A percentile compares a stretch with the other conserved stretches of the same genome.
Evolutionary conservation across 2,797 vertebrate species (phyloP).

Genomic region (Melopsittacus undulatus): DNA sequence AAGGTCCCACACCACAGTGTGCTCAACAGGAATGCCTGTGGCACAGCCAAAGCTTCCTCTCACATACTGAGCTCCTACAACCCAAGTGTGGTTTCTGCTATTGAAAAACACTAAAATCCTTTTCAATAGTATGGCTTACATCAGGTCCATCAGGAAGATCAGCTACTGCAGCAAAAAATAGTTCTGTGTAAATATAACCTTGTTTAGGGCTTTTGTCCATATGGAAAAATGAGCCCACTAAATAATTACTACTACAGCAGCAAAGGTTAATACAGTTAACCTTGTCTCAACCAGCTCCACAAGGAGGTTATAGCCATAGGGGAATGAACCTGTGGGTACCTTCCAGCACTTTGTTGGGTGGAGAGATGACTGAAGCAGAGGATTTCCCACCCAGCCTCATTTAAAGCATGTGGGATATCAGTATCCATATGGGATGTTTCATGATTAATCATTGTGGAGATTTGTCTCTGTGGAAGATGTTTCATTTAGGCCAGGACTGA

Average conservation of each 20-base stretch:
- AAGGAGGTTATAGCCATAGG: not conserved
- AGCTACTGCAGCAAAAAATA: not conserved
- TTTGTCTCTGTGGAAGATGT: conserved; percentile 59
- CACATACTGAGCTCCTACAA: not conserved
- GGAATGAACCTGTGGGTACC: not conserved
- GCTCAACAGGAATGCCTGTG: not conserved
- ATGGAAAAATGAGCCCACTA: not conserved
- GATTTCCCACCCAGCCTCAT: conserved; percentile 51
- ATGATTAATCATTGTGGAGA: conserved; percentile 43
- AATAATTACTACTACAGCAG: not conserved
- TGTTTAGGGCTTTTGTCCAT: not conserved
- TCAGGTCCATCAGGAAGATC: not conserved
- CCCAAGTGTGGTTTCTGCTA: not conserved
- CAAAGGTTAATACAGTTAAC: not conserved
- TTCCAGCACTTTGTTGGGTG: conserved; percentile 24
- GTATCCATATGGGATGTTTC: conserved; percentile 61
- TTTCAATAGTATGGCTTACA: not conserved
- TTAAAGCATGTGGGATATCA: conserved; percentile 60
- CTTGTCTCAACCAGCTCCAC: not conserved
- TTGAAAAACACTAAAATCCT: not conserved
- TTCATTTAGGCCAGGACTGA: conserved; percentile 37
- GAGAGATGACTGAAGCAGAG: conserved; percentile 5
- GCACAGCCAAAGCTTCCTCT: not conserved
- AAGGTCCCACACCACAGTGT: not conserved
- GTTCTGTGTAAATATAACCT: not conserved